phyloP scores from a whole-genome alignment of 2,113 vertebrate species.

The Empidonax alnorum region DNA sequence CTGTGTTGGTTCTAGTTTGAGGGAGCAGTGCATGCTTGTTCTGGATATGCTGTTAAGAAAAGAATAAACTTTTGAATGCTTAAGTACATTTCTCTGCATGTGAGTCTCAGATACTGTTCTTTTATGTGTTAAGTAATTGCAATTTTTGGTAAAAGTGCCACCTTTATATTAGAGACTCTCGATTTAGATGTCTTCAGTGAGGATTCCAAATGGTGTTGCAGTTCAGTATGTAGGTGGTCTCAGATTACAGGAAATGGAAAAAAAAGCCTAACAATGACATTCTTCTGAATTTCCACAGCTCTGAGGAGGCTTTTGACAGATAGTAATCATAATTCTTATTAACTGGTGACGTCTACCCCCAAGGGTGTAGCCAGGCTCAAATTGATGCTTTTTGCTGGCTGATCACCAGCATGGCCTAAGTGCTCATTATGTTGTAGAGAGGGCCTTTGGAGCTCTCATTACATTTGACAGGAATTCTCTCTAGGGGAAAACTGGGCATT shows the following conservation, averaged over 20 bases:
- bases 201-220: background rate
- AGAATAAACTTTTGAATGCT: background rate
- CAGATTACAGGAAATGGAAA: constrained; percentile 56
- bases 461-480: constrained; percentile 87
- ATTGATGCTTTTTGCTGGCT: constrained; percentile 86
- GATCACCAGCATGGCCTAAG: constrained; percentile 86
- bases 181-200: background rate
- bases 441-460: constrained; percentile 86
- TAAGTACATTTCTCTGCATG: background rate
- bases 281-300: constrained; percentile 70
- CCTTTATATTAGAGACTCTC: background rate
- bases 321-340: constrained; percentile 88
- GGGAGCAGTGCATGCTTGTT: background rate
- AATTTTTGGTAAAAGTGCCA: background rate
- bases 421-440: constrained; percentile 88
- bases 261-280: background rate
- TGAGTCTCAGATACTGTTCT: background rate
- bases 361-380: constrained; percentile 82
- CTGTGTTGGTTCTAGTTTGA: background rate
- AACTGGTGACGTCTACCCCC: constrained; percentile 83
- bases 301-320: constrained; percentile 79
- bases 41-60: background rate
- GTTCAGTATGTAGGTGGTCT: constrained; percentile 58
- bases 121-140: background rate
- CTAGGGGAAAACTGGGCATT: constrained; percentile 86